Percentiles rank a stretch among this genome's conserved stretches.
Evolutionary conservation across 2,888 invertebrate genomes (phyloP).

Genomic region (Chromoteleia sp.): DNA sequence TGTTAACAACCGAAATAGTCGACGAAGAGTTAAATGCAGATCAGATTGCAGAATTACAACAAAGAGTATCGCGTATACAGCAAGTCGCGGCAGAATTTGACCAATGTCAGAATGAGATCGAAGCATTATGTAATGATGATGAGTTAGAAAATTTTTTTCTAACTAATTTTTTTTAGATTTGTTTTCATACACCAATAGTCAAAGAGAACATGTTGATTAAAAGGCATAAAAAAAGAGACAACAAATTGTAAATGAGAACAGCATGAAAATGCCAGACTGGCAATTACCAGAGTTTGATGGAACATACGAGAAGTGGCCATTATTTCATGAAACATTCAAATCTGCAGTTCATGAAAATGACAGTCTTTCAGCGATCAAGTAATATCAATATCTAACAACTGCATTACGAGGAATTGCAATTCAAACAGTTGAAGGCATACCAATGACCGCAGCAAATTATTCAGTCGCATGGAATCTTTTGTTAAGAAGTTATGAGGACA

Average conservation of each 20-base stretch:
- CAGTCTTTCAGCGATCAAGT: constrained; percentile 1
- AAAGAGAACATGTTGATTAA: not conserved
- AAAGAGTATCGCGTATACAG: not conserved
- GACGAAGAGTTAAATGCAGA: too few species aligned
- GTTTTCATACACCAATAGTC: not conserved
- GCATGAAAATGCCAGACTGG: constrained; percentile 21
- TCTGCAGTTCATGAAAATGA: constrained; percentile 12
- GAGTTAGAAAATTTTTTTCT: too few species aligned
- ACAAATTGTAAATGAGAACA: not conserved
- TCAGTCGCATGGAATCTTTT: constrained; percentile 41
- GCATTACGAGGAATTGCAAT: constrained; percentile 4
- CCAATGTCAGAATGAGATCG: not conserved
- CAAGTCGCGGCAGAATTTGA: not conserved
- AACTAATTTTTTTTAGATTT: too few species aligned
- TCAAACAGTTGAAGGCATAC: constrained; percentile 1
- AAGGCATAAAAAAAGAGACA: not conserved
- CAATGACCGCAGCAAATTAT: constrained; percentile 14
- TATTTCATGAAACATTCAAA: constrained; percentile 13
- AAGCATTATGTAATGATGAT: not conserved
- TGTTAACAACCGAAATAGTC: too few species aligned
- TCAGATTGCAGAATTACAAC: not conserved
- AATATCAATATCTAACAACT: constrained; percentile 5
- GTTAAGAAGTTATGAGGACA: not conserved
- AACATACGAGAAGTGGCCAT: constrained; percentile 7
- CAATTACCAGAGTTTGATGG: constrained; percentile 15